phyloP scores from a whole-genome alignment of 2,797 vertebrate genomes.

The Anguilla obscura region DNA sequence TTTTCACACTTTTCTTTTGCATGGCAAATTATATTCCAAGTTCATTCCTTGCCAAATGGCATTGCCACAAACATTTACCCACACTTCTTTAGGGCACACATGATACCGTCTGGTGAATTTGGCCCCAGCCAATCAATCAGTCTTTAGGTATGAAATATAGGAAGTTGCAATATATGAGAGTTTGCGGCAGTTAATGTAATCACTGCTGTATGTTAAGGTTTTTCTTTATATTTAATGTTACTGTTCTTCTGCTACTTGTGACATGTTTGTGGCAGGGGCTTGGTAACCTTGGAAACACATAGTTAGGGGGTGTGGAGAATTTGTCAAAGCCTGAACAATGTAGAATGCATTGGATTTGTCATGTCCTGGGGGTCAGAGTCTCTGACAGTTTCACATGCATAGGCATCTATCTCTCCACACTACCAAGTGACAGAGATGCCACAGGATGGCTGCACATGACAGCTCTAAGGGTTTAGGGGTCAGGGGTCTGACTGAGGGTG shows the following conservation, averaged over 20 bases:
- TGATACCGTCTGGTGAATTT: neutral
- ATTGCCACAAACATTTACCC: neutral
- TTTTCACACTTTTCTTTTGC: neutral
- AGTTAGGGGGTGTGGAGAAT: neutral
- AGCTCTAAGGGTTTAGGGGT: neutral
- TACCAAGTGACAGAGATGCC: neutral
- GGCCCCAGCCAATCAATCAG: neutral
- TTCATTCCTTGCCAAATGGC: neutral
- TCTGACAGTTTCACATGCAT: slow-evolving; percentile 9
- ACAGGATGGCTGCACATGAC: neutral
- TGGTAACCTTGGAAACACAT: neutral
- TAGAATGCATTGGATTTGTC: neutral
- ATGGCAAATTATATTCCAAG: neutral
- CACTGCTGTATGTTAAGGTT: neutral
- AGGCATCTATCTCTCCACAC: neutral
- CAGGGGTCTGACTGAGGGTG: neutral
- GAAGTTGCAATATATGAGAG: neutral
- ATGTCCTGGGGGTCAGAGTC: neutral
- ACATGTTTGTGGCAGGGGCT: neutral
- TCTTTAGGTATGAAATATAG: neutral
- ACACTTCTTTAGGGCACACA: neutral
- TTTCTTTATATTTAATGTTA: neutral
- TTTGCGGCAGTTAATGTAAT: neutral
- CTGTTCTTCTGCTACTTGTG: neutral
- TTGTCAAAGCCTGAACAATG: neutral